These are phyloP conservation scores for Trilocha varians DNA, from an alignment of 2,888 invertebrate genomes.

Conservation along the genomic window DNA sequence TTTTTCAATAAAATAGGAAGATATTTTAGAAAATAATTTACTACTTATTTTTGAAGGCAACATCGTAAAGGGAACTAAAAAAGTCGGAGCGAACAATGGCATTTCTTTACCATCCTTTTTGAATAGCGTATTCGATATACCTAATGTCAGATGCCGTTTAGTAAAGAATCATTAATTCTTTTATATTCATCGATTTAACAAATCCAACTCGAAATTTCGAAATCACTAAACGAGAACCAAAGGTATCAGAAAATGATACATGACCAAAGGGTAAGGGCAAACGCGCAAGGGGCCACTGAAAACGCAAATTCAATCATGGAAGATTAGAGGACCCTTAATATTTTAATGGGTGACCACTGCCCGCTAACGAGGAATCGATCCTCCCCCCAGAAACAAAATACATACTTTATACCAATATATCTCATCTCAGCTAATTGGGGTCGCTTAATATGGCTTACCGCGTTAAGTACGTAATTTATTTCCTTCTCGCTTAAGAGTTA, in stretches of 20 bases:
- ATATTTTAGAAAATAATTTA: no score
- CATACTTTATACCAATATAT: constrained; percentile 61
- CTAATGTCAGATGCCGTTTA: no score
- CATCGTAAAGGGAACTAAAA: no score
- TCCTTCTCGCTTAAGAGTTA: constrained; percentile 48
- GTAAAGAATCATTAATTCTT: no score
- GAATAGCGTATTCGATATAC: no score
- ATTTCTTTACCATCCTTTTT: no score
- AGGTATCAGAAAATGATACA: constrained; percentile 34
- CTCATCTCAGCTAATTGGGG: constrained; percentile 69
- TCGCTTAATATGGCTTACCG: constrained; percentile 71
- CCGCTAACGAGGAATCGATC: constrained; percentile 63
- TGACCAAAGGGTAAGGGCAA: constrained; percentile 41
- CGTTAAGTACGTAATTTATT: constrained; percentile 71
- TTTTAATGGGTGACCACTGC: constrained; percentile 70
- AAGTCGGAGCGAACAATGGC: no score
- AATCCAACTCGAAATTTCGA: no score
- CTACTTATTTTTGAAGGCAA: no score
- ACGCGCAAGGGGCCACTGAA: constrained; percentile 37
- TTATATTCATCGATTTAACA: no score
- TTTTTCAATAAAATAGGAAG: no score
- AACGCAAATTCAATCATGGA: constrained; percentile 71
- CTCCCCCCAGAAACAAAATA: constrained; percentile 50
- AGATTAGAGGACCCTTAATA: constrained; percentile 68
- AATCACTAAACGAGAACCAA: constrained; percentile 17